These are phyloP conservation scores for Halictus rubicundus DNA, from an alignment of 1,140 invertebrate species.

Conservation along the genomic window DNA sequence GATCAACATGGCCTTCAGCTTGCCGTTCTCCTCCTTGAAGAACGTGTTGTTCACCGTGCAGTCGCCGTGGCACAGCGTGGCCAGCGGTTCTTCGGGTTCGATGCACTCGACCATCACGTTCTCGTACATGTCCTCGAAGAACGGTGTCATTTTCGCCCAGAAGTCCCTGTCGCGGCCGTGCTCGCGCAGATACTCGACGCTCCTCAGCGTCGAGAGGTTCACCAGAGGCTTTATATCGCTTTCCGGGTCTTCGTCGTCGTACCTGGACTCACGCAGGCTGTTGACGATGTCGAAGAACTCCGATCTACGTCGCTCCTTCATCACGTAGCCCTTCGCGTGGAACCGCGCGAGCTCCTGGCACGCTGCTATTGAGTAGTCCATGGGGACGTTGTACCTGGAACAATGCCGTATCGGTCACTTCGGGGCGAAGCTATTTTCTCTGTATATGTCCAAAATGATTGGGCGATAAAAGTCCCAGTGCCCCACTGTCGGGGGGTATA, in stretches of 20 bases:
- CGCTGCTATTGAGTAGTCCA: conserved; percentile 67
- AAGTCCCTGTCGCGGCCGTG: conserved; percentile 55
- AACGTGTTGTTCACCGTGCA: conserved; percentile 75
- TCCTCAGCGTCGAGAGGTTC: conserved; percentile 5
- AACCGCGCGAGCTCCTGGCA: conserved; percentile 72
- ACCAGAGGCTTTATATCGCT: rapidly evolving
- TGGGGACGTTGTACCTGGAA: conserved; percentile 25
- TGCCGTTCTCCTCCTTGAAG: conserved; percentile 53
- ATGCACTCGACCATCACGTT: conserved; percentile 34
- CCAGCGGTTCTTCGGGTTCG: conserved; percentile 62
- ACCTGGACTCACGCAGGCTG: conserved; percentile 54
- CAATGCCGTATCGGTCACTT: too few relatives aligned
- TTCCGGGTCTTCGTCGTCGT: neutral
- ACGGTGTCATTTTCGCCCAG: conserved; percentile 53
- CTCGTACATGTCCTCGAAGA: conserved; percentile 34
- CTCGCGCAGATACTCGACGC: conserved; percentile 39
- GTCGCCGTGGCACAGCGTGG: conserved; percentile 77
- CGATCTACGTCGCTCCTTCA: conserved; percentile 65
- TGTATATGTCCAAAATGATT: too few relatives aligned
- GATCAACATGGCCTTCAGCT: conserved; percentile 69
- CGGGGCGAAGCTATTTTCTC: too few relatives aligned
- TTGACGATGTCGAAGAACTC: conserved; percentile 67
- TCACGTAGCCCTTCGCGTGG: conserved; percentile 72
- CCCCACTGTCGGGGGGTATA: too few relatives aligned
- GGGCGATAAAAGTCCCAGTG: too few relatives aligned